Conservation (phyloP, 2,113 vertebrate genomes). For the Balaeniceps rex region DNA sequence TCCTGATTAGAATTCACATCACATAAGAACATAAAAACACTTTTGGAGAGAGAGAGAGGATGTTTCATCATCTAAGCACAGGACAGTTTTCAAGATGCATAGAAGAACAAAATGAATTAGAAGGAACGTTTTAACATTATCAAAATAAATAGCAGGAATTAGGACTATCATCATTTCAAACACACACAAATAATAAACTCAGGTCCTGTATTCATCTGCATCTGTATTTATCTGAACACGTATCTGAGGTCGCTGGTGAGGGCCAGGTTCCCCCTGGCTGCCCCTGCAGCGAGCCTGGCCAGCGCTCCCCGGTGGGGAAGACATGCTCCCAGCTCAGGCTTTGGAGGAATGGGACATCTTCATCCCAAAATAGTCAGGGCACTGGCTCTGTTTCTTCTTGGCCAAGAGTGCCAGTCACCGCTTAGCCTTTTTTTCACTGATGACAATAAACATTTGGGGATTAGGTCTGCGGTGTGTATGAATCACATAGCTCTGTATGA, state of each 20-base stretch:
- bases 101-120: neutral
- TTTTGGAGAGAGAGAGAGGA: neutral
- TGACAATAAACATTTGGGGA: neutral
- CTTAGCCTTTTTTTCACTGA: neutral
- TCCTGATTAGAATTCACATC: neutral
- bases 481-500: neutral
- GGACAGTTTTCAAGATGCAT: neutral
- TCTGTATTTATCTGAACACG: neutral
- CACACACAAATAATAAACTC: neutral
- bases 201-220: neutral
- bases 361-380: neutral
- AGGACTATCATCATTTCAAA: neutral
- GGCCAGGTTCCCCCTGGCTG: neutral
- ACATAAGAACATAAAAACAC: neutral
- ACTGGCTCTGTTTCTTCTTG: neutral
- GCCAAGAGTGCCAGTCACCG: neutral
- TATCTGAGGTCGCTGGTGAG: neutral
- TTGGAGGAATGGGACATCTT: neutral
- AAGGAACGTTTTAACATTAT: neutral
- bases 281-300: neutral
- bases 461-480: neutral
- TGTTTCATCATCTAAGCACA: neutral
- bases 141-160: neutral
- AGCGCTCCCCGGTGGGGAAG: neutral
- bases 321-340: neutral